Evolutionary conservation across 2,797 vertebrate genomes (phyloP).

Genomic region (Gorsachius magnificus): DNA sequence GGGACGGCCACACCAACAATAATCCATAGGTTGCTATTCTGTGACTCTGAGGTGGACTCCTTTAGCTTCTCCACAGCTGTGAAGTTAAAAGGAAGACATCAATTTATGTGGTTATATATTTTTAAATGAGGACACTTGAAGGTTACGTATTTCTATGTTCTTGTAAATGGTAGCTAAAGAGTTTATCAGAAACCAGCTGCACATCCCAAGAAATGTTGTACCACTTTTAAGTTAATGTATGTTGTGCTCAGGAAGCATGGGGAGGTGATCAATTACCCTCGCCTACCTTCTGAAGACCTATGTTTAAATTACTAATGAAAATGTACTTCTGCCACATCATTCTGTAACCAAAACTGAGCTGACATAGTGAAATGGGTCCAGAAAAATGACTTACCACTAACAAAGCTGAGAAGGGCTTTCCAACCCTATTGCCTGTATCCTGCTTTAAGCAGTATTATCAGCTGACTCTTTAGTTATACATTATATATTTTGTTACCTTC

Average conservation of each 20-base stretch:
- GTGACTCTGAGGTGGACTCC: constrained; percentile 83
- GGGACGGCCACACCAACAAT: constrained; percentile 92
- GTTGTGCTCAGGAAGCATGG: neutral
- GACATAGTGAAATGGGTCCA: neutral
- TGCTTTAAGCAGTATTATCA: neutral
- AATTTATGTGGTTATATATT: neutral
- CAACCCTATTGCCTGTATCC: neutral
- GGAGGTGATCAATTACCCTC: neutral
- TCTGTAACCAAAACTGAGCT: neutral
- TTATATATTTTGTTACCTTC: neutral
- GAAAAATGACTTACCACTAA: neutral
- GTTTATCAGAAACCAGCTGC: neutral
- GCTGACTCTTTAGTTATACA: neutral
- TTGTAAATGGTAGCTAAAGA: neutral
- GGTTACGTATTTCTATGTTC: neutral
- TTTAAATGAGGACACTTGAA: neutral
- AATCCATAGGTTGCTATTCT: constrained; percentile 92
- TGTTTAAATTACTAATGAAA: neutral
- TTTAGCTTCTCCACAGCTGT: constrained; percentile 88
- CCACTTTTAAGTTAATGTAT: neutral
- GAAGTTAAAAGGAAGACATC: neutral
- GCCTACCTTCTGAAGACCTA: neutral
- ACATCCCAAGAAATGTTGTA: neutral
- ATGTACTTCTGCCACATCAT: neutral
- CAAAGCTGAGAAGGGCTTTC: neutral